Evolutionary conservation across 2,113 vertebrate species (phyloP), one percentile per base, ranked within the genome.

Genomic region (Heterotis niloticus): DNA sequence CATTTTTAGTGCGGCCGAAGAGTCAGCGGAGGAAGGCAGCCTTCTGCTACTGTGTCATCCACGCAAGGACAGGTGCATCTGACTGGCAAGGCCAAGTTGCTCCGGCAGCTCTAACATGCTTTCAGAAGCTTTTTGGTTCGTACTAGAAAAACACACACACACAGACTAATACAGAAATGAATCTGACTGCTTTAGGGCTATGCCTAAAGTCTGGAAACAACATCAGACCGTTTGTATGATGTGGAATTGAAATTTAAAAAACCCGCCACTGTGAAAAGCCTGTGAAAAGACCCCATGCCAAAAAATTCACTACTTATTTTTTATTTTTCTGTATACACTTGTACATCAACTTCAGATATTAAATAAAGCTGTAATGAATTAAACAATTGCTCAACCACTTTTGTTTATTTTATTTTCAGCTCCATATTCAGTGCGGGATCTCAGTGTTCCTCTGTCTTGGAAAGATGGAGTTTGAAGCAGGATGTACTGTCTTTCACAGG

Each of bases 101-200:
- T 59, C 12, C n/a, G 51, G 23, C 72, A 75, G 23, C 51, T 52
- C 18, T 75, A 75, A 75, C 52, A 75, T 14, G 72, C 72, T 75
- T 75, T 75, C 52, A 52, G 54, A 75, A 54, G 20, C 54, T 54
- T 75, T 20, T 12, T 17, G 56, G 51, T 17, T 13, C n/a, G 12
- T 51, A 75, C 52, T 66, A 20, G 54, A 44, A 44, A 44, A 44
- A 44, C n/a, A n/a, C n/a, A n/a, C n/a, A n/a, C n/a, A 44, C 2
- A 44, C 57, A 57, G 18, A 75, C 57, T n/a, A 57, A 24, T 54
- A 57, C 2, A 4, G 3, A 57, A 75, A 75, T 57, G 5, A 13
- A 59, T 7, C 18, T 10, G 10, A 9, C 56, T 16, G 52, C 56
- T 75, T 56, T 20, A 4, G 56, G 18, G 20, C 64, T 66, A 75